Percentiles rank a stretch among this genome's conserved stretches.
Evolutionary conservation across 2,888 invertebrate species (phyloP).

Genomic region (Leptinotarsa juncta): DNA sequence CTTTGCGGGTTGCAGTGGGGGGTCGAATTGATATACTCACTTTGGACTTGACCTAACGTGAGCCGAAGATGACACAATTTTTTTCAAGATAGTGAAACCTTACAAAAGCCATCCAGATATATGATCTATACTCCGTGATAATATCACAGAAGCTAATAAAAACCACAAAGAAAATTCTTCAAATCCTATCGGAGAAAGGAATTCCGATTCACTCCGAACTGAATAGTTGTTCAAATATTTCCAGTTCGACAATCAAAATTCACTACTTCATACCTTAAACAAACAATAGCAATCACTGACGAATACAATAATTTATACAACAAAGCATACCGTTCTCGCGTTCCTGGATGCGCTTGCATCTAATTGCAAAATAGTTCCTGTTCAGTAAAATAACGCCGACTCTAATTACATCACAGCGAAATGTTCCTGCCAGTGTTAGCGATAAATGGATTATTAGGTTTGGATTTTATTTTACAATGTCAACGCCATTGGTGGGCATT

Average conservation of each 20-base stretch:
- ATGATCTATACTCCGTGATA: too few species aligned
- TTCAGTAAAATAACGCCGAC: background rate
- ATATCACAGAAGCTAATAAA: too few species aligned
- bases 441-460: background rate
- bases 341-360: background rate
- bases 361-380: constrained; percentile 5
- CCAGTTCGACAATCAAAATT: background rate
- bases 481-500: background rate
- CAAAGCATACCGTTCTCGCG: background rate
- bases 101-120: too few species aligned
- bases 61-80: too few species aligned
- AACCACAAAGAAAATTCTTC: too few species aligned
- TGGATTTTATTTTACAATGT: background rate
- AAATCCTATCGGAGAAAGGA: too few species aligned
- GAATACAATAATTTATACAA: constrained; percentile 3
- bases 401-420: background rate
- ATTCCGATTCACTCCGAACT: too few species aligned
- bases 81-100: too few species aligned
- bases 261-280: background rate
- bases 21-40: too few species aligned
- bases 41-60: too few species aligned
- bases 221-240: background rate
- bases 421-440: background rate
- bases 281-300: background rate
- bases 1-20: too few species aligned